phyloP scores from a whole-genome alignment of 2,797 vertebrate species.

The Scolopax rusticola region DNA sequence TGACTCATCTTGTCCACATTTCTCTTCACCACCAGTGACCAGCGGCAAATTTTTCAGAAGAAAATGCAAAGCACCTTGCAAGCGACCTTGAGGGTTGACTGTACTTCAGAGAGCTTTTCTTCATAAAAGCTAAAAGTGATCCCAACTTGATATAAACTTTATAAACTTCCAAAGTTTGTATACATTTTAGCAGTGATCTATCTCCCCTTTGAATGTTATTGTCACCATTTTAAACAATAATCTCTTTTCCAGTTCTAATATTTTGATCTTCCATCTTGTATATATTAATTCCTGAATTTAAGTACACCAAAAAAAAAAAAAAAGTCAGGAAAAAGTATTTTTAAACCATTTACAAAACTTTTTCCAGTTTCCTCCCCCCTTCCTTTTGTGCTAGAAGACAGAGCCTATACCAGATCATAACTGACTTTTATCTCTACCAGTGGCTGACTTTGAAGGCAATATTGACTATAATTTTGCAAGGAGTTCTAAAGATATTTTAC shows the following conservation, averaged over 20 bases:
- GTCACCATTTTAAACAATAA: background rate
- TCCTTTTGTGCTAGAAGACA: background rate
- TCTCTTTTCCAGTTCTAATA: background rate
- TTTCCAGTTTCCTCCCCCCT: background rate
- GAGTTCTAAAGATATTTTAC: background rate
- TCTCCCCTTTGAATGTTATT: background rate
- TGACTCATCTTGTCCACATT: background rate
- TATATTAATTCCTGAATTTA: background rate
- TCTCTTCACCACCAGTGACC: background rate
- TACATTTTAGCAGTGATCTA: background rate
- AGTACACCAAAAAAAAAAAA: background rate
- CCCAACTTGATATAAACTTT: background rate
- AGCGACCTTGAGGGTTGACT: background rate
- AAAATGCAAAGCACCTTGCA: background rate
- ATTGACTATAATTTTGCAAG: background rate
- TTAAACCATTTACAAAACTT: rapidly evolving
- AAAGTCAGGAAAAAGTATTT: background rate
- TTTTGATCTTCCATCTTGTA: background rate
- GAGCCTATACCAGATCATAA: background rate
- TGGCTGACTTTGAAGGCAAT: background rate
- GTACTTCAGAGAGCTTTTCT: background rate
- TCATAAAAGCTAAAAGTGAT: background rate
- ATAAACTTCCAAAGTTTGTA: background rate
- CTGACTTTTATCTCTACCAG: background rate
- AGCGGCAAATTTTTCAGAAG: background rate